These are phyloP conservation scores for Diadromus collaris DNA, from an alignment of 2,888 invertebrate species.

Conservation along the genomic window DNA sequence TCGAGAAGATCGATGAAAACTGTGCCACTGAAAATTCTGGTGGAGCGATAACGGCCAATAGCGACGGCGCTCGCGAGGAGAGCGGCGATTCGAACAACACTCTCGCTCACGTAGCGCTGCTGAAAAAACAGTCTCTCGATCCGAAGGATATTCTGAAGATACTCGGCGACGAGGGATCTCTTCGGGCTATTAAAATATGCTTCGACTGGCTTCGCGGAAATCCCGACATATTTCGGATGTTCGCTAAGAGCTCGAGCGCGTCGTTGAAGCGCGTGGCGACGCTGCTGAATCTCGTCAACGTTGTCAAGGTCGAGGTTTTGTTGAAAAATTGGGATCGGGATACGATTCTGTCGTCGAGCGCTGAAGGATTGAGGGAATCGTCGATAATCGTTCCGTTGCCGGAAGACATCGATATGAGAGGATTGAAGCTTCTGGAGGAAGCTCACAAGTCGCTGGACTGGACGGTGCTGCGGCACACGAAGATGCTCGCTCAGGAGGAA, in stretches of 20 bases:
- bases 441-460: conserved; percentile 88
- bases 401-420: conserved; percentile 89
- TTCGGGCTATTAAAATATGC: conserved; percentile 85
- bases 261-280: conserved; percentile 91
- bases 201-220: conserved; percentile 93
- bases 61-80: conserved; percentile 61
- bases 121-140: conserved; percentile 78
- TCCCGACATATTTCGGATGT: conserved; percentile 88
- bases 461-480: conserved; percentile 83
- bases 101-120: conserved; percentile 64
- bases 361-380: conserved; percentile 82
- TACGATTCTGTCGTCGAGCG: conserved; percentile 68
- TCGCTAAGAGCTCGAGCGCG: conserved; percentile 89
- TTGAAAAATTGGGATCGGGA: conserved; percentile 69
- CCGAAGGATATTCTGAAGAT: conserved; percentile 70
- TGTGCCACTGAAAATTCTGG: conserved; percentile 59
- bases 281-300: conserved; percentile 90
- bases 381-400: conserved; percentile 86
- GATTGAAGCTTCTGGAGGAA: conserved; percentile 85
- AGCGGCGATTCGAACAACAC: conserved; percentile 55
- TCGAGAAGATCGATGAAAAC: conserved; percentile 55
- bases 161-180: conserved; percentile 51
- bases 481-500: conserved; percentile 85
- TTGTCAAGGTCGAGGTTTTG: conserved; percentile 82
- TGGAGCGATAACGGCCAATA: conserved; percentile 59